These are phyloP conservation scores for Drosophila emarginata DNA, from an alignment of 2,888 invertebrate species.

Conservation along the genomic window DNA sequence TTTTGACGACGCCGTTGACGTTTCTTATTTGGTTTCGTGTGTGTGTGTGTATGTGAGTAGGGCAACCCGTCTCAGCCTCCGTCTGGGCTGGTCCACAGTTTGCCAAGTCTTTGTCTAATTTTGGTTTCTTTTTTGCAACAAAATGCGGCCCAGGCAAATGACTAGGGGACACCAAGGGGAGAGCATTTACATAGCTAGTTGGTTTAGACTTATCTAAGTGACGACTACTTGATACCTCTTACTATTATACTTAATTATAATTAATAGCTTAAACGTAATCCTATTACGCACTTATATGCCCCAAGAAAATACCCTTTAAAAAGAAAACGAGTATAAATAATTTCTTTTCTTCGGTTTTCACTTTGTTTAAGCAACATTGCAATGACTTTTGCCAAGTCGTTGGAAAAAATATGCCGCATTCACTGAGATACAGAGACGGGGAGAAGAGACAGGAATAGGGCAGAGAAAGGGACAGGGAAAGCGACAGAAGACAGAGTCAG, in stretches of 20 bases:
- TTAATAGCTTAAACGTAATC: neutral
- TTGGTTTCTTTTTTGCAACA: slow-evolving; percentile 62
- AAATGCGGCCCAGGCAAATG: slow-evolving; percentile 34
- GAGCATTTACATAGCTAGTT: slow-evolving; percentile 26
- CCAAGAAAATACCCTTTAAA: neutral
- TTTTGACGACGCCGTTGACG: slow-evolving; percentile 61
- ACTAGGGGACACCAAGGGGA: slow-evolving; percentile 18
- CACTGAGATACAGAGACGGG: slow-evolving; percentile 14
- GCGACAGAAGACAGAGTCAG: neutral
- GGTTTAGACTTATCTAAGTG: neutral
- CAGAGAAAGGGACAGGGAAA: slow-evolving; percentile 5
- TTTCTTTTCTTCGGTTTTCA: slow-evolving; percentile 74
- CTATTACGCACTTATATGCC: slow-evolving; percentile 7
- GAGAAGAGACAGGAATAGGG: slow-evolving; percentile 10
- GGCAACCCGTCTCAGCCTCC: slow-evolving; percentile 48
- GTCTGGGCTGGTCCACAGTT: slow-evolving; percentile 19
- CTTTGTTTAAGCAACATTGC: slow-evolving; percentile 66
- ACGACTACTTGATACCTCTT: slow-evolving; percentile 3
- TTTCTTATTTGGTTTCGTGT: slow-evolving; percentile 60
- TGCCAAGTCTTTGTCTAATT: slow-evolving; percentile 53
- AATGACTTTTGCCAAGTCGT: slow-evolving; percentile 75
- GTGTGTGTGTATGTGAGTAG: slow-evolving; percentile 43
- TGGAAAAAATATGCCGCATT: slow-evolving; percentile 74
- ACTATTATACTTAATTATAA: neutral
- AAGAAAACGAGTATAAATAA: slow-evolving; percentile 49